Percentiles rank a stretch among this genome's conserved stretches.
phyloP scores from a whole-genome alignment of 2,113 vertebrate species.

The Deroptyus accipitrinus region DNA sequence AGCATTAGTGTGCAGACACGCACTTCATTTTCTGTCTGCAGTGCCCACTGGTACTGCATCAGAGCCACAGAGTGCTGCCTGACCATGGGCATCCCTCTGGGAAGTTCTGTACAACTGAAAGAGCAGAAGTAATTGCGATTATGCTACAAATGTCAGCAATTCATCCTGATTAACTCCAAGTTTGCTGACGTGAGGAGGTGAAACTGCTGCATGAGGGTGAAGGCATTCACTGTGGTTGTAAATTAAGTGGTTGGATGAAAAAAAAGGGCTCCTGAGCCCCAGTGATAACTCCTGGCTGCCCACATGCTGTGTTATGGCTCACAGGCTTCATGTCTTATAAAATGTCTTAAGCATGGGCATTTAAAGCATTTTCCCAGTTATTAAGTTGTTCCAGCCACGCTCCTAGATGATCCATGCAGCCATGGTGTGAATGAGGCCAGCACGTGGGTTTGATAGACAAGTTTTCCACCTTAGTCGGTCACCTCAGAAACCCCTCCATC shows the following conservation, averaged over 20 bases:
- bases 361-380: background rate
- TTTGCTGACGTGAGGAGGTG: background rate
- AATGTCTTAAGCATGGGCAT: background rate
- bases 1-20: background rate
- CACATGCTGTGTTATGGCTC: background rate
- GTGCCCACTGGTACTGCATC: fast-evolving
- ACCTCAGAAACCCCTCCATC: background rate
- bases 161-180: background rate
- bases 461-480: background rate
- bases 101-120: background rate
- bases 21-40: background rate
- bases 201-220: background rate
- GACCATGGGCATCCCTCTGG: background rate
- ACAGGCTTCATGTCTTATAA: background rate
- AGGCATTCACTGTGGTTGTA: background rate
- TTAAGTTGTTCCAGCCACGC: background rate
- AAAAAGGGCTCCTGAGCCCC: background rate
- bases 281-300: background rate
- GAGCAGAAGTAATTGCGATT: fast-evolving
- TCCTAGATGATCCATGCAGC: background rate
- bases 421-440: background rate
- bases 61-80: fast-evolving
- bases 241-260: background rate
- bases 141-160: background rate
- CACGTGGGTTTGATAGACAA: background rate